These are phyloP conservation scores for Chromis chromis DNA, from an alignment of 2,797 vertebrate species.

Conservation along the genomic window DNA sequence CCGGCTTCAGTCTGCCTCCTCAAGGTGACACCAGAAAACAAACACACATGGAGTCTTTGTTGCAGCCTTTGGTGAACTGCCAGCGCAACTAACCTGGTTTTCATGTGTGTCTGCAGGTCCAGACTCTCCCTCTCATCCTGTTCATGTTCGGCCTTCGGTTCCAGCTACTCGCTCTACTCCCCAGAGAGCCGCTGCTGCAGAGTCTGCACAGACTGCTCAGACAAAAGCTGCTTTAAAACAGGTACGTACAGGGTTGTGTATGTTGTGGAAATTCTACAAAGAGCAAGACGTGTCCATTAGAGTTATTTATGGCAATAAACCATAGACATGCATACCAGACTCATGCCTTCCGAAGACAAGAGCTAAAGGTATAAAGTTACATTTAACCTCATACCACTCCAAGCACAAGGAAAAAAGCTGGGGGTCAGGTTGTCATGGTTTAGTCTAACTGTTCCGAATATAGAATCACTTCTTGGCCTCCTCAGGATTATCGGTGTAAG, in stretches of 20 bases:
- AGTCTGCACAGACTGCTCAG: conserved; percentile 88
- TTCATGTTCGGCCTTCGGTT: conserved; percentile 82
- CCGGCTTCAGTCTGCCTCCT: conserved; percentile 90
- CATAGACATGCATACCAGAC: too few relatives aligned
- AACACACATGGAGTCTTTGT: not conserved
- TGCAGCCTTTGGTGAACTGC: not conserved
- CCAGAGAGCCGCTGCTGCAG: conserved; percentile 81
- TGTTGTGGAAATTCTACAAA: too few relatives aligned
- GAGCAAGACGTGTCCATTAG: too few relatives aligned
- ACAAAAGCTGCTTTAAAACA: conserved; percentile 96
- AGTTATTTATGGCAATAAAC: too few relatives aligned
- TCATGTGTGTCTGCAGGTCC: conserved; percentile 58
- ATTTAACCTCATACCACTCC: too few relatives aligned
- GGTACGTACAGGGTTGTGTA: conserved; percentile 70
- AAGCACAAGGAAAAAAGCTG: too few relatives aligned
- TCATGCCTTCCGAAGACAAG: too few relatives aligned
- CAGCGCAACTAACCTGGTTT: not conserved
- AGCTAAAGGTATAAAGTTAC: too few relatives aligned
- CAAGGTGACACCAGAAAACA: conserved; percentile 80
- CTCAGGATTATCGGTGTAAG: too few relatives aligned
- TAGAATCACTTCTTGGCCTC: too few relatives aligned
- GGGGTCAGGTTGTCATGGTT: too few relatives aligned
- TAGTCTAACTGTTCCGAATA: too few relatives aligned
- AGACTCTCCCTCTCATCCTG: conserved; percentile 82
- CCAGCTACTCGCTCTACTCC: conserved; percentile 86